Evolutionary conservation across 1,140 invertebrate species (phyloP).

Genomic region (Drosophila nikananu): DNA sequence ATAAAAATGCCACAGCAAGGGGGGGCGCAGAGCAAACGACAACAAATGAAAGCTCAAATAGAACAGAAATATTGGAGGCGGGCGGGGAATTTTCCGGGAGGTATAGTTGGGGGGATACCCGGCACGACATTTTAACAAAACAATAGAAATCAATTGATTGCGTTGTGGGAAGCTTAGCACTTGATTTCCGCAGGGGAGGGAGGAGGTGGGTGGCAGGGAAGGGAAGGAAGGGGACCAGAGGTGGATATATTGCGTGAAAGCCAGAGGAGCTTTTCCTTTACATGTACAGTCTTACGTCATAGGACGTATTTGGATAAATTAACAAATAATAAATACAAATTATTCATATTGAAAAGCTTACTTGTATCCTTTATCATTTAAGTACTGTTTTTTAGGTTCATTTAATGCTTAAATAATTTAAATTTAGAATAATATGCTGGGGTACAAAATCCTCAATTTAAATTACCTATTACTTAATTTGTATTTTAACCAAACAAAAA

Average conservation of each 20-base stretch:
- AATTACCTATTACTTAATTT: too few relatives aligned
- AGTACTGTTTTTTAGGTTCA: too few relatives aligned
- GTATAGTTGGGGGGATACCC: constrained; percentile 23
- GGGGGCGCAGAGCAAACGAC: constrained; percentile 9
- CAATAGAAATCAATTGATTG: constrained; percentile 84
- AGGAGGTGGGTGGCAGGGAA: background rate
- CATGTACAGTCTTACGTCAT: constrained; percentile 12
- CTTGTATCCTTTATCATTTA: too few relatives aligned
- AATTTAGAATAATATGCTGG: too few relatives aligned
- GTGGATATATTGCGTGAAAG: constrained; percentile 61
- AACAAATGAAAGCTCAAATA: constrained; percentile 61
- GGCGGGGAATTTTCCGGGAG: background rate
- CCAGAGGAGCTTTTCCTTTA: constrained; percentile 36
- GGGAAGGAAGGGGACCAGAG: background rate
- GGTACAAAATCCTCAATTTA: too few relatives aligned
- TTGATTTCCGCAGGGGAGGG: constrained; percentile 68
- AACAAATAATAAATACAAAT: too few relatives aligned
- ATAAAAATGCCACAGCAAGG: constrained; percentile 73
- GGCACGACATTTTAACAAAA: constrained; percentile 81
- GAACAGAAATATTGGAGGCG: constrained; percentile 57
- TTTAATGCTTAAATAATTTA: too few relatives aligned
- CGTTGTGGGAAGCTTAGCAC: constrained; percentile 83
- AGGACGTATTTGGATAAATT: too few relatives aligned
- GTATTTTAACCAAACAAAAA: too few relatives aligned
- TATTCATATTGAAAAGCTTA: too few relatives aligned